phyloP scores from a whole-genome alignment of 2,888 invertebrate genomes.

The Drosophila putrida region DNA sequence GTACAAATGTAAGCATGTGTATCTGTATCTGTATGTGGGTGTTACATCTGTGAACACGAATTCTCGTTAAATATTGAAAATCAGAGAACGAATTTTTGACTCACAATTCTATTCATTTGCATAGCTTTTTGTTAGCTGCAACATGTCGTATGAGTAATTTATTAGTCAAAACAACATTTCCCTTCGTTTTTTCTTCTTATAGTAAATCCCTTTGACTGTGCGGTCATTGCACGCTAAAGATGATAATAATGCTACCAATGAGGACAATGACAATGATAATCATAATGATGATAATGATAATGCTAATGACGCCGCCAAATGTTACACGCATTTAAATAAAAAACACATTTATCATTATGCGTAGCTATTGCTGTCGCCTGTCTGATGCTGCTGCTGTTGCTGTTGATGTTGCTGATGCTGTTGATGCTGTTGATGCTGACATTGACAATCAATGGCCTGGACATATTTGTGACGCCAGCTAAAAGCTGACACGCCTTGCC shows the following conservation, averaged over 20 bases:
- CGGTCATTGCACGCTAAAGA: constrained; percentile 56
- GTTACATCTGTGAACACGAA: constrained; percentile 4
- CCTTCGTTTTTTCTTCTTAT: not conserved
- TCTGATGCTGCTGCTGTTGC: not conserved
- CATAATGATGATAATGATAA: constrained; percentile 16
- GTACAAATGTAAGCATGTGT: not conserved
- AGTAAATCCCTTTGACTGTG: constrained; percentile 17
- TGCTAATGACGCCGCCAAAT: constrained; percentile 55
- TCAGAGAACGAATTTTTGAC: constrained; percentile 11
- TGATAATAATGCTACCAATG: constrained; percentile 24
- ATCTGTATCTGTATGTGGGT: not conserved
- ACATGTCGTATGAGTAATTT: constrained; percentile 59
- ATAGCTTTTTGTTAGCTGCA: constrained; percentile 47
- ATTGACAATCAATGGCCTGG: constrained; percentile 68
- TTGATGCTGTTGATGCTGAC: constrained; percentile 36
- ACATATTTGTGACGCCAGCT: constrained; percentile 55
- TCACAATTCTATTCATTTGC: constrained; percentile 60
- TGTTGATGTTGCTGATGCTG: constrained; percentile 7
- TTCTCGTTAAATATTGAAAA: constrained; percentile 14
- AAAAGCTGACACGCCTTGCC: constrained; percentile 28
- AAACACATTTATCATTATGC: constrained; percentile 72
- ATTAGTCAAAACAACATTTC: constrained; percentile 10
- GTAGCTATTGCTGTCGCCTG: constrained; percentile 4
- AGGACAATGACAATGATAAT: constrained; percentile 16
- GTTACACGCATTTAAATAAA: constrained; percentile 74